Evolutionary conservation across 2,888 invertebrate genomes (phyloP).

Genomic region (Synanthedon vespiformis): DNA sequence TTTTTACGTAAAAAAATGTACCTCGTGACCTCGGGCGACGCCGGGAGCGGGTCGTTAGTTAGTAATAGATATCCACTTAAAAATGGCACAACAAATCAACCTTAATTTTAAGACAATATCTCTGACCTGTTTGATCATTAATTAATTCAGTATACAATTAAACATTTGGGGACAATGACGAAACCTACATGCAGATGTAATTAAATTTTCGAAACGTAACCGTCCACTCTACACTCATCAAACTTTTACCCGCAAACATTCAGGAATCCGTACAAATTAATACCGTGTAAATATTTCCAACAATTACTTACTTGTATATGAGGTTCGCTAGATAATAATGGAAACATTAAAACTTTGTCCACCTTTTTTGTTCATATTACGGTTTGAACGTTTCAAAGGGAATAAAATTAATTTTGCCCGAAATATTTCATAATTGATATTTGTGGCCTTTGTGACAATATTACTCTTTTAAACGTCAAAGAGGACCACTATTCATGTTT

Average conservation of each 20-base stretch:
- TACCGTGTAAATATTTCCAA: constrained; percentile 33
- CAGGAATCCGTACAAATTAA: not conserved
- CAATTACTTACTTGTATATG: constrained; percentile 31
- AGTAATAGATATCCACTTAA: no score
- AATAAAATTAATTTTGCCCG: constrained; percentile 7
- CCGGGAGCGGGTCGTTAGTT: no score
- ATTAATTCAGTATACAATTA: no score
- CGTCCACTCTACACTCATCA: not conserved
- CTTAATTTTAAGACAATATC: no score
- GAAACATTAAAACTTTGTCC: constrained; percentile 12
- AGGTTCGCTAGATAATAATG: constrained; percentile 8
- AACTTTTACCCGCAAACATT: constrained; percentile 1
- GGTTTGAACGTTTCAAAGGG: constrained; percentile 12
- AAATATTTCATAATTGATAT: constrained; percentile 5
- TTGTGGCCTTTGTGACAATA: constrained; percentile 8
- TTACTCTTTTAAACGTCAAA: constrained; percentile 2
- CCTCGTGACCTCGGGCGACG: no score
- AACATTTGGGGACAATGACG: no score
- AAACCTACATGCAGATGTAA: no score
- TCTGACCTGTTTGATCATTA: no score
- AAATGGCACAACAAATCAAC: no score
- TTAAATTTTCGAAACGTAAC: no score
- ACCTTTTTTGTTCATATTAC: constrained; percentile 8
- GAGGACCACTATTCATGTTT: not conserved
- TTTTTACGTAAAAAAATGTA: no score